phyloP scores from a whole-genome alignment of 1,140 invertebrate species.

The Physella acuta region DNA sequence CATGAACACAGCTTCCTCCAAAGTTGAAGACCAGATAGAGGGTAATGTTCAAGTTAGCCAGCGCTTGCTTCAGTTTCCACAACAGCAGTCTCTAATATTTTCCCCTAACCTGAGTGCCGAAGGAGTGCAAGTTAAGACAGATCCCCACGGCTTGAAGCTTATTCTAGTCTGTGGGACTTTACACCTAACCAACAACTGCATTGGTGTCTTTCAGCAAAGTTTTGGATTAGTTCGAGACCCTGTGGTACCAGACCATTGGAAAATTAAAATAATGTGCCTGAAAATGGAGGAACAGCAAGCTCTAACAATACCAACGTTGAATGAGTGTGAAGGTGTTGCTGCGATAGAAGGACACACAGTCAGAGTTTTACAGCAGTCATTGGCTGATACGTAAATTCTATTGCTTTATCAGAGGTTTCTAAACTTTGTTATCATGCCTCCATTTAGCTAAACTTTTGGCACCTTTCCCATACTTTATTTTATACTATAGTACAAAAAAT shows the following conservation, averaged over 20 bases:
- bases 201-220: constrained; percentile 69
- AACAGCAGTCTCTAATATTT: constrained; percentile 64
- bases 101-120: constrained; percentile 65
- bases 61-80: constrained; percentile 54
- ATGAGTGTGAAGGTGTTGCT: neutral
- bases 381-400: too few relatives aligned
- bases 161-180: constrained; percentile 68
- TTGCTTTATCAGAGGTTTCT: too few relatives aligned
- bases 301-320: neutral
- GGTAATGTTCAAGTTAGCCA: constrained; percentile 50
- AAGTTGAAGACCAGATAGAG: constrained; percentile 31
- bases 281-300: constrained; percentile 23
- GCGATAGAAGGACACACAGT: constrained; percentile 13
- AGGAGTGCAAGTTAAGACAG: constrained; percentile 64
- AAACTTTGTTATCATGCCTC: too few relatives aligned
- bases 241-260: constrained; percentile 66
- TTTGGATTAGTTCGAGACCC: constrained; percentile 69
- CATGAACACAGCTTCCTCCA: constrained; percentile 32
- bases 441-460: too few relatives aligned
- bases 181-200: constrained; percentile 60
- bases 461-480: too few relatives aligned
- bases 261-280: constrained; percentile 63
- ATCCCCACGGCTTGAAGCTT: constrained; percentile 67
- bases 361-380: neutral
- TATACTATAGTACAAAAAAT: too few relatives aligned